Conservation (phyloP, 2,888 invertebrate species). For the Sycophila texana region DNA sequence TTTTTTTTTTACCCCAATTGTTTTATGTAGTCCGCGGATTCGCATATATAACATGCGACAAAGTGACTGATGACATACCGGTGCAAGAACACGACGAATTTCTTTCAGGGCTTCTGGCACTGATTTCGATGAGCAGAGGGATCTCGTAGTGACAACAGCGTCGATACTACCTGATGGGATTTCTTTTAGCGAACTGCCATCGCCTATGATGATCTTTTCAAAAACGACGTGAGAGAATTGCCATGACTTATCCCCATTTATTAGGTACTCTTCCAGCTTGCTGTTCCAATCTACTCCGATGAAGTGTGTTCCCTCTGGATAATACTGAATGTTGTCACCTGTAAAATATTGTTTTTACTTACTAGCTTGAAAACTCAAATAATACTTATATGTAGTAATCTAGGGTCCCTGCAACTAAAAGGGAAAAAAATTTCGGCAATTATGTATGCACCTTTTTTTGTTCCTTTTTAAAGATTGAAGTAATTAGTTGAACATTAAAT, state of each 20-base stretch:
- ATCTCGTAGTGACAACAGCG: slow-evolving; percentile 69
- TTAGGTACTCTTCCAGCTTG: slow-evolving; percentile 66
- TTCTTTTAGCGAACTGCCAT: slow-evolving; percentile 66
- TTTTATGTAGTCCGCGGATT: no score
- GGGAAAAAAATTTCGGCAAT: no score
- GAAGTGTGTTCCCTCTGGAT: slow-evolving; percentile 67
- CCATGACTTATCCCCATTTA: slow-evolving; percentile 63
- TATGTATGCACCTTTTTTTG: no score
- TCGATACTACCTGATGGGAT: slow-evolving; percentile 66
- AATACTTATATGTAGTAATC: no score
- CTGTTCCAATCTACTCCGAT: slow-evolving; percentile 69
- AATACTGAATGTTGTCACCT: slow-evolving; percentile 71
- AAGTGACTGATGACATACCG: slow-evolving; percentile 60
- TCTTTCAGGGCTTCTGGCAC: slow-evolving; percentile 64
- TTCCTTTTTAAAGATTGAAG: no score
- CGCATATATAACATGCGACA: no score
- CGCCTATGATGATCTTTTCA: slow-evolving; percentile 67
- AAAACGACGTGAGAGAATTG: slow-evolving; percentile 68
- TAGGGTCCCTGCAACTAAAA: no score
- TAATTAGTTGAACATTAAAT: no score
- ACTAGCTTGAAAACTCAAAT: background rate
- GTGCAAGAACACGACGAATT: slow-evolving; percentile 68
- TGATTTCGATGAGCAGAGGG: slow-evolving; percentile 68
- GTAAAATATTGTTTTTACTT: slow-evolving; percentile 19
- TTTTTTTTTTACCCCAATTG: no score